Percentiles rank a stretch among this genome's conserved stretches.
Conservation (phyloP, 2,797 vertebrate species). For the Lepus townsendii region DNA sequence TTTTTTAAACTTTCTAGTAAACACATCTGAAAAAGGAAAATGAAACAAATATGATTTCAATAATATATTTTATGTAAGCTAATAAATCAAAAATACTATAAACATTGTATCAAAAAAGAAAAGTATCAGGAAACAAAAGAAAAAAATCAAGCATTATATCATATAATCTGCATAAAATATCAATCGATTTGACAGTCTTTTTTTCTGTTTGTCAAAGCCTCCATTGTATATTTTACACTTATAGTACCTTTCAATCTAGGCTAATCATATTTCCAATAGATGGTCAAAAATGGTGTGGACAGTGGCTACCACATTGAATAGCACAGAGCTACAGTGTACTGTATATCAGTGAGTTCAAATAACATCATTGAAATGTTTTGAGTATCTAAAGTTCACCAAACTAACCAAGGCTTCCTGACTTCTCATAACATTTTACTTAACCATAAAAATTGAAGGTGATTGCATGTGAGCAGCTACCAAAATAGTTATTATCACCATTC, state of each 20-base stretch:
- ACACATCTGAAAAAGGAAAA: not conserved
- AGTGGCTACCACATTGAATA: not conserved
- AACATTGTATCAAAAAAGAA: not conserved
- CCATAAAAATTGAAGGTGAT: not conserved
- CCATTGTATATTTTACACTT: not conserved
- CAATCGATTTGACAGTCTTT: not conserved
- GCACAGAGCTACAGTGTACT: not conserved
- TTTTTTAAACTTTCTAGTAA: slow-evolving; percentile 25
- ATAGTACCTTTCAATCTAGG: not conserved
- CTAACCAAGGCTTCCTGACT: not conserved
- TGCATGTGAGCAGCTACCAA: not conserved
- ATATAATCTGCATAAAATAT: slow-evolving; percentile 5
- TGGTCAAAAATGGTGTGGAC: not conserved
- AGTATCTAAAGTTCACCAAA: not conserved
- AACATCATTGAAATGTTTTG: not conserved
- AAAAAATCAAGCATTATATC: not conserved
- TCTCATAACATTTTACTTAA: not conserved
- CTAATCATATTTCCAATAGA: not conserved
- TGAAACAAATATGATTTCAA: not conserved
- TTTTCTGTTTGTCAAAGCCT: not conserved
- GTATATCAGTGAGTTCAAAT: not conserved
- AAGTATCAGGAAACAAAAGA: no score
- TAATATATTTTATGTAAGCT: not conserved
- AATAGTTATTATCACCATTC: not conserved
- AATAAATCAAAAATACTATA: slow-evolving; percentile 35